These are phyloP conservation scores for Nemotelus pantherinus DNA, from an alignment of 2,888 invertebrate genomes.

Conservation along the genomic window DNA sequence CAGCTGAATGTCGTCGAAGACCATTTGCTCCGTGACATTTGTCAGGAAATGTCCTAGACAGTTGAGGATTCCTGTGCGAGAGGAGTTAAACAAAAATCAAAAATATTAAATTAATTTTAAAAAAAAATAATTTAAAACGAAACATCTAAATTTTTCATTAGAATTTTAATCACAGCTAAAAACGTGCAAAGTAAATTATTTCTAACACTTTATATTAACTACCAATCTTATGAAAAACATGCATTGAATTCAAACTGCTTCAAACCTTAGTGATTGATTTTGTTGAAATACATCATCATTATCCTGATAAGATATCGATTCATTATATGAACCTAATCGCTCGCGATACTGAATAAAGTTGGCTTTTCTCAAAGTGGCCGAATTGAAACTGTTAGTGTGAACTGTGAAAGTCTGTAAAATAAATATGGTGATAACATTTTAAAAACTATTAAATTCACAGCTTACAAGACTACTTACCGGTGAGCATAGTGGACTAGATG, in stretches of 20 bases:
- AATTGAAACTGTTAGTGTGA: slow-evolving; percentile 30
- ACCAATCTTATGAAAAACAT: neutral
- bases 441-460: neutral
- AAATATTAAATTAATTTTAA: neutral
- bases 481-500: slow-evolving; percentile 56
- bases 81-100: slow-evolving; percentile 1
- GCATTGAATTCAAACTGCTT: slow-evolving; percentile 29
- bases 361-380: slow-evolving; percentile 23
- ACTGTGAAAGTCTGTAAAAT: slow-evolving; percentile 32
- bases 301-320: slow-evolving; percentile 58
- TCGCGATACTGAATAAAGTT: slow-evolving; percentile 57
- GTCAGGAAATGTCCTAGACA: slow-evolving; percentile 51
- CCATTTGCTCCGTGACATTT: slow-evolving; percentile 59
- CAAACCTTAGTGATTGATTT: slow-evolving; percentile 58
- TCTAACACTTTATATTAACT: neutral
- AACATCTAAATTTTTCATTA: neutral
- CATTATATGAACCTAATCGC: slow-evolving; percentile 63
- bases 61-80: slow-evolving; percentile 34
- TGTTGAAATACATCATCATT: slow-evolving; percentile 61
- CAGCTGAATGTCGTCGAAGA: slow-evolving; percentile 62
- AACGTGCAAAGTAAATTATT: neutral
- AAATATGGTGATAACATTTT: neutral
- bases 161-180: neutral
- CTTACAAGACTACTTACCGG: slow-evolving; percentile 24
- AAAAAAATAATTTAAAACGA: neutral